These are phyloP conservation scores for Fopius arisanus DNA, from an alignment of 1,140 invertebrate species.

Conservation along the genomic window DNA sequence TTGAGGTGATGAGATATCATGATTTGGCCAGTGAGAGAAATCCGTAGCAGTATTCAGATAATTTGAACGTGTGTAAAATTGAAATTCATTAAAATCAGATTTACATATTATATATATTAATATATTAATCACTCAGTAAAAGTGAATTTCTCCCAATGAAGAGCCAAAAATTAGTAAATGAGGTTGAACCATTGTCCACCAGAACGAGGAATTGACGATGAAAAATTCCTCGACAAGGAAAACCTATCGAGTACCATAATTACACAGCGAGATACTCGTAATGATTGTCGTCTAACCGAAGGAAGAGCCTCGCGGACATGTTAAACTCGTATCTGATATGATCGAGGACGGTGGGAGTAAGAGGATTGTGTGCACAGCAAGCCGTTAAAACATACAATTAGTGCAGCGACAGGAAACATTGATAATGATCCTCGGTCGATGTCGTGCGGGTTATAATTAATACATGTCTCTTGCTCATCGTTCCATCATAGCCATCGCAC, in stretches of 20 bases:
- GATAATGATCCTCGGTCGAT: slow-evolving; percentile 50
- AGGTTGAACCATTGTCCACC: background rate
- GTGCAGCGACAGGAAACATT: slow-evolving; percentile 59
- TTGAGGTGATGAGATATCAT: too few species aligned
- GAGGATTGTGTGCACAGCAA: slow-evolving; percentile 40
- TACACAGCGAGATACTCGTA: background rate
- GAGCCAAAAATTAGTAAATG: too few species aligned
- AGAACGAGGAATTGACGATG: too few species aligned
- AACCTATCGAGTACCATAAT: background rate
- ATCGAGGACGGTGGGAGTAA: background rate
- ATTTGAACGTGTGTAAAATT: too few species aligned
- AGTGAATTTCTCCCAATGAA: too few species aligned
- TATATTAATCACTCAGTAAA: too few species aligned
- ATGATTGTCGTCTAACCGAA: background rate
- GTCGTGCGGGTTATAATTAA: slow-evolving; percentile 30
- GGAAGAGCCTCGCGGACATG: background rate
- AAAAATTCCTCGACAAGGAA: too few species aligned
- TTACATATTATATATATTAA: too few species aligned
- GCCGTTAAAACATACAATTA: slow-evolving; percentile 62
- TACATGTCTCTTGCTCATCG: slow-evolving; percentile 1
- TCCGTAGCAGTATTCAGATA: too few species aligned
- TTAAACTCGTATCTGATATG: slow-evolving; percentile 25
- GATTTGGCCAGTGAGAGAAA: too few species aligned
- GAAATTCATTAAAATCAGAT: too few species aligned
- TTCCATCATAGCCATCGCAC: background rate